phyloP scores from a whole-genome alignment of 1,140 invertebrate species.

The Meteorus sp. region DNA sequence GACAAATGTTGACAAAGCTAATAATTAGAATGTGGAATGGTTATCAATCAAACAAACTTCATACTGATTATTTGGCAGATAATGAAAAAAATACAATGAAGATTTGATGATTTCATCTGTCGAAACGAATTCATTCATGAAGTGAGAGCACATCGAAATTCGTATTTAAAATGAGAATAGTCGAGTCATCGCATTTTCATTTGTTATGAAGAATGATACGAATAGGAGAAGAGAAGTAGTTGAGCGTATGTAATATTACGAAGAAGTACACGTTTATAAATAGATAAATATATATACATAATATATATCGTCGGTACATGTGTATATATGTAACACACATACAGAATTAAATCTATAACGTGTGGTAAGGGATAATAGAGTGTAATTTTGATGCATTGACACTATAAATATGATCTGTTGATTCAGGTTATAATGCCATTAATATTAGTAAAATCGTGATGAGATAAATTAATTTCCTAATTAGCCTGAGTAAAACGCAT shows the following conservation, averaged over 20 bases:
- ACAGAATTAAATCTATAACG: conserved; percentile 12
- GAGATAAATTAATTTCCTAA: conserved; percentile 28
- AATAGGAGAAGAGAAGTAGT: no score
- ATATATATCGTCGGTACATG: conserved; percentile 18
- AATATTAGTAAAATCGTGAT: conserved; percentile 22
- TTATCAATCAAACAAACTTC: no score
- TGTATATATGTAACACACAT: conserved; percentile 24
- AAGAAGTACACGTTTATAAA: conserved; percentile 6
- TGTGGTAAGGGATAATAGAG: neutral
- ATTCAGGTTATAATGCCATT: conserved; percentile 20
- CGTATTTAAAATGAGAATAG: no score
- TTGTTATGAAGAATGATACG: no score
- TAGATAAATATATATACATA: conserved; percentile 7
- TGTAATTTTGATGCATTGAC: conserved; percentile 21
- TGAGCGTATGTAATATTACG: neutral
- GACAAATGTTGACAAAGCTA: neutral
- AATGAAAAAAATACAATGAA: no score
- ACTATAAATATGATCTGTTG: conserved; percentile 5
- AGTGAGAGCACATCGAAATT: no score
- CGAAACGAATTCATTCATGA: no score
- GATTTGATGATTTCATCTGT: no score
- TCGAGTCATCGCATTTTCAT: no score
- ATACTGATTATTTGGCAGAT: no score
- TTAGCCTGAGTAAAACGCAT: conserved; percentile 21
- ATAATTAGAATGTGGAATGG: conserved; percentile 17